A percentile compares a stretch with the other conserved stretches of the same genome.
Conservation (phyloP, 1,140 invertebrate genomes). For the Bombus ignitus region DNA sequence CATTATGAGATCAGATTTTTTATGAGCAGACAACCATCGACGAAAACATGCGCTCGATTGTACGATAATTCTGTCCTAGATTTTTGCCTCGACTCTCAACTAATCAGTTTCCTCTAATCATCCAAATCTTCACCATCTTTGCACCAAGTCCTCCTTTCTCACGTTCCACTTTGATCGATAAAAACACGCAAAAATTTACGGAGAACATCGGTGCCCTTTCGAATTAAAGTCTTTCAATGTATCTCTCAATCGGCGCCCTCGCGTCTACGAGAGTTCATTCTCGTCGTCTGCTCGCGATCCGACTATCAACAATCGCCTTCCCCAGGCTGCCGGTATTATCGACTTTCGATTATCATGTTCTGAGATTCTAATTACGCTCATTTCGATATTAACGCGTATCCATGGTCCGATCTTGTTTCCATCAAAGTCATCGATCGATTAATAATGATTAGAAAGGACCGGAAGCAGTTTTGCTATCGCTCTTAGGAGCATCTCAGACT, state of each 20-base stretch:
- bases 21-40: background rate
- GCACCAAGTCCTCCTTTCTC: conserved; percentile 25
- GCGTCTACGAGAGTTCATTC: conserved; percentile 26
- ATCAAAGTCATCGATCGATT: conserved; percentile 49
- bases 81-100: background rate
- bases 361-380: conserved; percentile 57
- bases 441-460: conserved; percentile 41
- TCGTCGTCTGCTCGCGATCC: conserved; percentile 16
- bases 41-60: background rate
- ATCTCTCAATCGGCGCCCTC: conserved; percentile 30
- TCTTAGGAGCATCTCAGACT: background rate
- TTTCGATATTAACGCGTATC: conserved; percentile 38
- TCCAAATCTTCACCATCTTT: background rate
- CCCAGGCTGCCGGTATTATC: conserved; percentile 32
- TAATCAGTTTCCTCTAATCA: background rate
- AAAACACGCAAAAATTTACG: conserved; percentile 2
- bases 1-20: background rate
- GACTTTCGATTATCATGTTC: conserved; percentile 52
- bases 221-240: background rate
- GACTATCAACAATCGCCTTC: conserved; percentile 39
- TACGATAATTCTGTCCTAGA: background rate
- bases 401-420: conserved; percentile 28
- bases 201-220: conserved; percentile 27
- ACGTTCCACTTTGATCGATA: conserved; percentile 29
- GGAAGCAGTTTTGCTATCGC: conserved; percentile 17